Percentiles rank a stretch among this genome's conserved stretches.
Evolutionary conservation across 2,113 vertebrate genomes (phyloP).

Genomic region (Mixornis gularis): DNA sequence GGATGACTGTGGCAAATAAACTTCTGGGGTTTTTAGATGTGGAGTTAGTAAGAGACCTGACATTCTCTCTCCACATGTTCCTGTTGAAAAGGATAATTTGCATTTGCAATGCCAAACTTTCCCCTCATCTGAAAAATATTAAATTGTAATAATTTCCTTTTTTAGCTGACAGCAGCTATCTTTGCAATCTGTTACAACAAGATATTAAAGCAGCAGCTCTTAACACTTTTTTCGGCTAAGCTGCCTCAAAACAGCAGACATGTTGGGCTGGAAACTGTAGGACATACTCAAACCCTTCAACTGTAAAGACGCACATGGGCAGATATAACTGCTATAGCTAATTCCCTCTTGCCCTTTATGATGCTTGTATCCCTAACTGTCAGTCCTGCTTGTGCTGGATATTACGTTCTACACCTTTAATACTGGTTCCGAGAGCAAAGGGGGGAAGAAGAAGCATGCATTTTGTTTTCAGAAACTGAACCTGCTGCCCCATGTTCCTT

Average conservation of each 20-base stretch:
- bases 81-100: neutral
- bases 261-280: neutral
- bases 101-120: neutral
- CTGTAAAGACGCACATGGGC: neutral
- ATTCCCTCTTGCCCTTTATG: neutral
- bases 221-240: neutral
- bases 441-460: fast-evolving
- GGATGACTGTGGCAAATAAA: neutral
- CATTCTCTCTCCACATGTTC: neutral
- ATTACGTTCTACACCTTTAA: neutral
- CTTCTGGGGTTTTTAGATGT: neutral
- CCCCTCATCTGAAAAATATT: neutral
- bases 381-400: neutral
- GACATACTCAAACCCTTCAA: neutral
- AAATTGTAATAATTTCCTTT: neutral
- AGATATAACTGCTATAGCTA: neutral
- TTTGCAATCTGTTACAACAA: neutral
- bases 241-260: neutral
- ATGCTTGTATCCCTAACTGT: neutral
- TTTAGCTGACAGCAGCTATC: neutral
- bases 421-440: fast-evolving
- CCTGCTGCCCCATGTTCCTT: fast-evolving
- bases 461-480: neutral
- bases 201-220: neutral
- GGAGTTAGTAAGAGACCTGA: neutral